phyloP scores from a whole-genome alignment of 1,140 invertebrate species.

The Dendroctonus ponderosae region DNA sequence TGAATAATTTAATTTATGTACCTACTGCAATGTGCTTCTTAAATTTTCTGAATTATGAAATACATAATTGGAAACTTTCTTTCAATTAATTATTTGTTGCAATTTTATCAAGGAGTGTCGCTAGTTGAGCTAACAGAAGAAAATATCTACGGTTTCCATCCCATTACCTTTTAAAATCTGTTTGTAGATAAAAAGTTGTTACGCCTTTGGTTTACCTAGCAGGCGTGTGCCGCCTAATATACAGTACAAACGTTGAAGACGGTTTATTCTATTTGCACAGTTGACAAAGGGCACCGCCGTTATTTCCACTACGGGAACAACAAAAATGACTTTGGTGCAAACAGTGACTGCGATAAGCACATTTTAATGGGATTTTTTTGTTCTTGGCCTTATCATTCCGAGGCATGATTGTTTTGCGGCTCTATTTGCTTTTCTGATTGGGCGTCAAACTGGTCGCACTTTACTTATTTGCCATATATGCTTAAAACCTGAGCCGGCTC shows the following conservation, averaged over 20 bases:
- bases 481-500: too few species aligned
- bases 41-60: too few species aligned
- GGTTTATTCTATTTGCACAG: constrained; percentile 16
- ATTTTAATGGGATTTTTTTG: constrained; percentile 27
- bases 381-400: constrained; percentile 9
- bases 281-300: constrained; percentile 19
- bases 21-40: too few species aligned
- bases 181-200: background rate
- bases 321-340: constrained; percentile 14
- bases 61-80: too few species aligned
- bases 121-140: too few species aligned
- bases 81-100: too few species aligned
- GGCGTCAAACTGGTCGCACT: constrained; percentile 3
- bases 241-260: constrained; percentile 14
- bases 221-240: constrained; percentile 28
- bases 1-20: too few species aligned
- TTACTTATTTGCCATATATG: background rate
- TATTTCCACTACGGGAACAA: background rate
- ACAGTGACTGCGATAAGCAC: constrained; percentile 10
- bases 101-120: too few species aligned
- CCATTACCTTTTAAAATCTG: too few species aligned
- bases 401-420: constrained; percentile 7
- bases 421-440: constrained; percentile 2
- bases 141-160: too few species aligned
- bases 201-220: constrained; percentile 8